These are phyloP conservation scores for Chaetops frenatus DNA, from an alignment of 2,113 vertebrate genomes.

Conservation along the genomic window DNA sequence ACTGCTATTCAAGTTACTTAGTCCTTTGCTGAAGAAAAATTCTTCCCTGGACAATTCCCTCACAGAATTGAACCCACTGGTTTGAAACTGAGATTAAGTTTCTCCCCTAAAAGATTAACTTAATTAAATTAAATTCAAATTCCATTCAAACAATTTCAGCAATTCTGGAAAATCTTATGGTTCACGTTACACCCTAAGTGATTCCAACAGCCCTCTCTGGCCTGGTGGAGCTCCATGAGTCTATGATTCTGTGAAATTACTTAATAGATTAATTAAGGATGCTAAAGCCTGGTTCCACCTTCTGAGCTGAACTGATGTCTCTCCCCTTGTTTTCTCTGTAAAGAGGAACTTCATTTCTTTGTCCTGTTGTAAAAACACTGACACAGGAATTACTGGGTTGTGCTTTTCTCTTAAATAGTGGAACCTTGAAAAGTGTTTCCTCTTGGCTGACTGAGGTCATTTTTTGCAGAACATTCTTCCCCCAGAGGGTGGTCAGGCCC, in stretches of 20 bases:
- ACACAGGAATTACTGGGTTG: neutral
- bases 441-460: rapidly evolving
- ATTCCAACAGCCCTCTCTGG: neutral
- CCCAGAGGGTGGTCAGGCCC: rapidly evolving
- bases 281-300: neutral
- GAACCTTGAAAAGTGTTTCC: neutral
- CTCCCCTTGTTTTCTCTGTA: neutral
- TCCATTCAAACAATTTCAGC: neutral
- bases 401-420: neutral
- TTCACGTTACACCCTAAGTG: neutral
- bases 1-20: neutral
- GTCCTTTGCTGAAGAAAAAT: neutral
- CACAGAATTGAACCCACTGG: neutral
- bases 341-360: neutral
- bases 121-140: slow-evolving; percentile 1
- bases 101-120: neutral
- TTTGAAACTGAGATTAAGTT: neutral
- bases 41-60: neutral
- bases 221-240: neutral
- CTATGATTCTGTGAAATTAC: neutral
- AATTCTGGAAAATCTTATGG: neutral
- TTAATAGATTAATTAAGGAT: neutral
- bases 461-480: neutral
- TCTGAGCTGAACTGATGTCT: neutral
- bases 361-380: neutral